Conservation (phyloP, 1,140 invertebrate species). For the Sminthurinus signatus region DNA sequence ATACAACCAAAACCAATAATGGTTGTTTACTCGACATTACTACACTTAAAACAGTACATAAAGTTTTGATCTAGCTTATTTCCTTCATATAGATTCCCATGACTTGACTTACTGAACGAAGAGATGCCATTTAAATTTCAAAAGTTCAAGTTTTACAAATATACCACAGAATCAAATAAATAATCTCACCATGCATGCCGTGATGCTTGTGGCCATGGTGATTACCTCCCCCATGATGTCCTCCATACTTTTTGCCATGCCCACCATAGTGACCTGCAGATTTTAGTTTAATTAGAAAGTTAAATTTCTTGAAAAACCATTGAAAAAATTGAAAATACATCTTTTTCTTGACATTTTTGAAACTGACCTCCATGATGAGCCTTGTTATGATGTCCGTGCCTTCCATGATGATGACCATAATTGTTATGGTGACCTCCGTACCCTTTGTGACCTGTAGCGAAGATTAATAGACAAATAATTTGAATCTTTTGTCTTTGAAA, state of each 20-base stretch:
- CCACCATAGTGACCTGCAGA: constrained; percentile 14
- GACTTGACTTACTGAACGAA: no score
- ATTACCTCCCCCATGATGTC: constrained; percentile 18
- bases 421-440: neutral
- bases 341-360: neutral
- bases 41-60: no score
- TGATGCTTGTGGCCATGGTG: constrained; percentile 9
- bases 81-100: no score
- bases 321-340: neutral
- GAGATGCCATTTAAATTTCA: no score
- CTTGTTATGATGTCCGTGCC: constrained; percentile 16
- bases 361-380: neutral
- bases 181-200: constrained; percentile 10
- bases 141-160: no score
- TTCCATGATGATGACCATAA: constrained; percentile 20
- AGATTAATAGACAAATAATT: no score
- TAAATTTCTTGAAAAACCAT: no score
- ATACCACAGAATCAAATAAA: neutral
- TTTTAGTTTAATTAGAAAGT: neutral
- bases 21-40: no score
- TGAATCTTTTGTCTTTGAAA: no score
- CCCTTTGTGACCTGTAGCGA: constrained; percentile 7
- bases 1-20: no score
- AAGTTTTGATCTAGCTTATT: no score
- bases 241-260: constrained; percentile 20